Conservation (phyloP, 92 coral and sea anemone genomes). For the Blastomussa wellsi region DNA sequence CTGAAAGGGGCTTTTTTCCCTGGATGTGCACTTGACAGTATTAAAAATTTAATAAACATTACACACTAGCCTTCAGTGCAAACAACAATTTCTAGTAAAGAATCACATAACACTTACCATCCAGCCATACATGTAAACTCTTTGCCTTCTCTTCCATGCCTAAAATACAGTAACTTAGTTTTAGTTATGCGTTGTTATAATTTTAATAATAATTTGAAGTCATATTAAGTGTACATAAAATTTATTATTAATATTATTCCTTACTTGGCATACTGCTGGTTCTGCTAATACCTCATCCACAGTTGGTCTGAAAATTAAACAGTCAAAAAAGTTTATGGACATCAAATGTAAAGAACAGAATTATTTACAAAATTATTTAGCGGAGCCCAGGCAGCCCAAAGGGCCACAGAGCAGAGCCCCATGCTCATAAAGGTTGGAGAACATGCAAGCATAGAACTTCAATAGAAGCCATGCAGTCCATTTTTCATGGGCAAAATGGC, state of each 20-base stretch:
- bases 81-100: neutral
- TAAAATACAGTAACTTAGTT: neutral
- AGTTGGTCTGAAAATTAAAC: conserved; percentile 67
- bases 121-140: conserved; percentile 66
- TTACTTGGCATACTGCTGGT: conserved; percentile 75
- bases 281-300: conserved; percentile 86
- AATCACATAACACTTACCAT: conserved; percentile 55
- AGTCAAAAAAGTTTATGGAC: neutral
- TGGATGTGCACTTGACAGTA: too few species aligned
- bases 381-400: too few species aligned
- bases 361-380: too few species aligned
- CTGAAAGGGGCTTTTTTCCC: too few species aligned
- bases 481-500: too few species aligned
- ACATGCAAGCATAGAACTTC: too few species aligned
- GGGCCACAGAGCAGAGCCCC: too few species aligned
- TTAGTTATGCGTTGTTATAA: neutral
- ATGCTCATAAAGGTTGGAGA: too few species aligned
- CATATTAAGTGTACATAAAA: too few species aligned
- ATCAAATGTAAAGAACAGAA: neutral
- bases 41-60: too few species aligned
- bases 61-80: too few species aligned
- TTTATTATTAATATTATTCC: neutral
- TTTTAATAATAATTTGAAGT: neutral
- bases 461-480: too few species aligned
- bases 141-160: conserved; percentile 82